Evolutionary conservation across 1,140 invertebrate species (phyloP).

Genomic region (Ceratina japonica): DNA sequence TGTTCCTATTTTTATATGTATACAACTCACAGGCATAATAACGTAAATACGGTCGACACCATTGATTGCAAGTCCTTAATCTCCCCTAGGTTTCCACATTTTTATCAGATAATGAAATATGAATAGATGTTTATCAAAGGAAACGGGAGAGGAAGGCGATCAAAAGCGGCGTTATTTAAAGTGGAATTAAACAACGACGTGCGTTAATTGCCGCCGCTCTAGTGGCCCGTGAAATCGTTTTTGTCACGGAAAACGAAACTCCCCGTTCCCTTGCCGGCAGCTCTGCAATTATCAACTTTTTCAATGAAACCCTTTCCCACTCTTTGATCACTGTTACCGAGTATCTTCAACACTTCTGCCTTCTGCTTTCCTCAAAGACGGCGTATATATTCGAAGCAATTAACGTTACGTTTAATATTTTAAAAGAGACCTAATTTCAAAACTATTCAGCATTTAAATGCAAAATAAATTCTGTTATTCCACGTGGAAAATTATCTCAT

Average conservation of each 20-base stretch:
- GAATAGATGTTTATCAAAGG: not conserved
- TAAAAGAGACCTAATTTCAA: too few species aligned
- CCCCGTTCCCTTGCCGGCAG: not conserved
- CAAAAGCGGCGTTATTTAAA: not conserved
- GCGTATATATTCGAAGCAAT: not conserved
- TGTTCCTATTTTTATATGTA: too few species aligned
- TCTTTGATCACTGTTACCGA: too few species aligned
- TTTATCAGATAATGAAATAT: not conserved
- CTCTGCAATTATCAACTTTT: conserved; percentile 12
- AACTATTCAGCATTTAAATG: too few species aligned
- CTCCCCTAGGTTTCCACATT: not conserved
- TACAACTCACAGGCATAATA: too few species aligned
- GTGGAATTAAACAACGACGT: not conserved
- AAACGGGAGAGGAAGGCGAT: not conserved
- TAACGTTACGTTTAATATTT: not conserved
- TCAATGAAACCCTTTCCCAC: not conserved
- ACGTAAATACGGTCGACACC: too few species aligned
- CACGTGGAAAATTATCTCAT: too few species aligned
- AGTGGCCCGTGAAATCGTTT: conserved; percentile 22
- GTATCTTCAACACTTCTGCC: not conserved
- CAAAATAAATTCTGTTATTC: too few species aligned
- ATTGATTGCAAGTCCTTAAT: not conserved
- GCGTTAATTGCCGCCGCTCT: conserved; percentile 7
- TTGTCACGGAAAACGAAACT: conserved; percentile 16
- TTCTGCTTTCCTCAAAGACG: not conserved